Conservation (phyloP, 2,888 invertebrate genomes). For the Eilema griseolum region DNA sequence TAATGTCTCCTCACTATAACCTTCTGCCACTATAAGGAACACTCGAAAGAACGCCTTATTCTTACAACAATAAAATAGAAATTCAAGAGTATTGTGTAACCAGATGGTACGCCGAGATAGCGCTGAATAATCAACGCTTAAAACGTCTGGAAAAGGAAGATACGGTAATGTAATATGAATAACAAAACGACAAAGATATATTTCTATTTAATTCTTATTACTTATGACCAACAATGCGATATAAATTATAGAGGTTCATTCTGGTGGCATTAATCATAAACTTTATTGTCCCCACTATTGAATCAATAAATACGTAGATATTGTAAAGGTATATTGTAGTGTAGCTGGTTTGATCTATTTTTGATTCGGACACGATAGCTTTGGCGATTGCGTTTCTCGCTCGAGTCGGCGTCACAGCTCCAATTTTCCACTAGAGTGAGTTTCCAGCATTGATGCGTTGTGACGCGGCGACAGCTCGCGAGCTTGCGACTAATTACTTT, state of each 20-base stretch:
- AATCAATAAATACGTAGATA: constrained; percentile 49
- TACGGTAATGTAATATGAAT: constrained; percentile 87
- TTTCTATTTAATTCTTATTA: constrained; percentile 85
- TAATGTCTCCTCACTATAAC: constrained; percentile 83
- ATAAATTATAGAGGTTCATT: constrained; percentile 73
- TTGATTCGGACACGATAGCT: constrained; percentile 43
- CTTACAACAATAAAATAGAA: constrained; percentile 57
- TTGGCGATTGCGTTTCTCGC: constrained; percentile 70
- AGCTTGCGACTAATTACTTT: constrained; percentile 81
- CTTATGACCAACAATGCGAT: constrained; percentile 75
- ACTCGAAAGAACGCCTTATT: constrained; percentile 71
- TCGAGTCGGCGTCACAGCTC: constrained; percentile 70
- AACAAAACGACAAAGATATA: constrained; percentile 85
- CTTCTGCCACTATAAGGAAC: constrained; percentile 61
- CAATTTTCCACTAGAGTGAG: constrained; percentile 82
- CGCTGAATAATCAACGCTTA: constrained; percentile 87
- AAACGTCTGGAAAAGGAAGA: constrained; percentile 87
- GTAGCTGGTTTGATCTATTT: constrained; percentile 48
- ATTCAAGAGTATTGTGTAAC: constrained; percentile 54
- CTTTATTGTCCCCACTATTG: constrained; percentile 29
- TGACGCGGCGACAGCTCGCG: constrained; percentile 79
- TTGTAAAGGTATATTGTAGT: constrained; percentile 29
- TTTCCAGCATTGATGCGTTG: constrained; percentile 74
- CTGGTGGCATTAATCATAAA: constrained; percentile 62
- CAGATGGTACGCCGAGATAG: constrained; percentile 83